Evolutionary conservation across 2,797 vertebrate genomes (phyloP).

Genomic region (Rhynchotus rufescens): DNA sequence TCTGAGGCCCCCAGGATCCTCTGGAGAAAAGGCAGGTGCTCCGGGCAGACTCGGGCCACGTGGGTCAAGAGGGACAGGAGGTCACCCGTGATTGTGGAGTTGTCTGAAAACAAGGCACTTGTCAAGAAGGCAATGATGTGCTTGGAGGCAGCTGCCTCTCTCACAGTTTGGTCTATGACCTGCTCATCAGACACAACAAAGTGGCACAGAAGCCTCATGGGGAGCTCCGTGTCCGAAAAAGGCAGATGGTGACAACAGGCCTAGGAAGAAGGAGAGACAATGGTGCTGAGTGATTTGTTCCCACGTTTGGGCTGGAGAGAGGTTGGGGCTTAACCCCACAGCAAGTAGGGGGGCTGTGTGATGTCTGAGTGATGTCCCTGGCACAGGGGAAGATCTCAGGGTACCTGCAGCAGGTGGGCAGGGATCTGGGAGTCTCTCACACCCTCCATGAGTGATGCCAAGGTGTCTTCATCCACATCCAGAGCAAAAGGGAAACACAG

Average conservation of each 20-base stretch:
- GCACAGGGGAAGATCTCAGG: not conserved
- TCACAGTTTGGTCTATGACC: conserved; percentile 72
- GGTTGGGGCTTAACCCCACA: too few relatives aligned
- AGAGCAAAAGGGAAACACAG: conserved; percentile 92
- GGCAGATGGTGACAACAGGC: conserved; percentile 83
- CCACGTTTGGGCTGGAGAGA: accelerated
- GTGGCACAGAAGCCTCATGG: conserved; percentile 88
- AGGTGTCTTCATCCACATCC: conserved; percentile 82
- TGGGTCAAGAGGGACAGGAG: conserved; percentile 87
- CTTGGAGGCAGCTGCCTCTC: conserved; percentile 49
- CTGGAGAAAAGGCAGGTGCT: conserved; percentile 72
- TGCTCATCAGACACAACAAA: conserved; percentile 83
- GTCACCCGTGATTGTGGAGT: conserved; percentile 80
- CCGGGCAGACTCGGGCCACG: conserved; percentile 69
- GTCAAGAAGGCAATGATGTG: conserved; percentile 65
- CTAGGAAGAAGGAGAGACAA: conserved; percentile 75
- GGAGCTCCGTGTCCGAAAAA: conserved; percentile 80
- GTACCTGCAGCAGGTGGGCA: conserved; percentile 87
- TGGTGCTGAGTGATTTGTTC: not conserved
- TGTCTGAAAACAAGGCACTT: conserved; percentile 67
- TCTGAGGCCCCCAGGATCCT: conserved; percentile 67
- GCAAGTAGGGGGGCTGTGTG: not conserved
- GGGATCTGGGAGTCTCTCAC: conserved; percentile 84
- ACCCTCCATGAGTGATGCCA: conserved; percentile 75
- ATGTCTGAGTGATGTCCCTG: not conserved